Evolutionary conservation across 1,140 invertebrate genomes (phyloP).

Genomic region (Bicyclus anynana): DNA sequence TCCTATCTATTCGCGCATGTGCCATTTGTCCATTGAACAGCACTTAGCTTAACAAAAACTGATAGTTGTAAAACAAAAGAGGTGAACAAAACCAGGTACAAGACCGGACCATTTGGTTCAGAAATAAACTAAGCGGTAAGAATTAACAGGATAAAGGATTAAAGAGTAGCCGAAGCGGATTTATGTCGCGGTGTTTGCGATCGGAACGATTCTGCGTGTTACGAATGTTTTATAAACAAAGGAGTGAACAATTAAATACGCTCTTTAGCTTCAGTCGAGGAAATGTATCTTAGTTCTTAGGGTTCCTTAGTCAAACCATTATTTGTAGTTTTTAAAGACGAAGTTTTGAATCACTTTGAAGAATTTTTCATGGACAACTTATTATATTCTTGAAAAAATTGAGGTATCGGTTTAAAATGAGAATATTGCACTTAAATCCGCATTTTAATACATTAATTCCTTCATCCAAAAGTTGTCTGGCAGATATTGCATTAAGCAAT

Average conservation of each 20-base stretch:
- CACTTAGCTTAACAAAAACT: slow-evolving; percentile 76
- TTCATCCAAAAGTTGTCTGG: no score
- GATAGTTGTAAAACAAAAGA: slow-evolving; percentile 76
- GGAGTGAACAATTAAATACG: slow-evolving; percentile 33
- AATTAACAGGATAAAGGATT: slow-evolving; percentile 75
- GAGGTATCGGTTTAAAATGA: no score
- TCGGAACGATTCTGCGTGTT: slow-evolving; percentile 66
- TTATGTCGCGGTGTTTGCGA: slow-evolving; percentile 73
- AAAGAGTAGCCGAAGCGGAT: slow-evolving; percentile 74
- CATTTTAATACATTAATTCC: no score
- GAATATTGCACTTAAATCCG: no score
- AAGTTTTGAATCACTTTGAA: no score
- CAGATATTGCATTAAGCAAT: no score
- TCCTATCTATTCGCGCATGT: slow-evolving; percentile 58
- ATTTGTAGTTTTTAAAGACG: no score
- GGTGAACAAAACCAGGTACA: slow-evolving; percentile 63
- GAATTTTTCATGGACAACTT: no score
- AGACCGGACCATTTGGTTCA: slow-evolving; percentile 65
- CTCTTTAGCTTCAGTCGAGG: slow-evolving; percentile 25
- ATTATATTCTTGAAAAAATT: no score
- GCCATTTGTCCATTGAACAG: slow-evolving; percentile 69
- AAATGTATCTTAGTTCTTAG: neutral
- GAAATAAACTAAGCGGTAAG: slow-evolving; percentile 76
- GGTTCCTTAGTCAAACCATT: no score
- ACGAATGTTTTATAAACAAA: slow-evolving; percentile 45